Percentiles rank a stretch among this genome's conserved stretches.
Conservation (phyloP, 2,113 vertebrate genomes). For the Athene noctua region DNA sequence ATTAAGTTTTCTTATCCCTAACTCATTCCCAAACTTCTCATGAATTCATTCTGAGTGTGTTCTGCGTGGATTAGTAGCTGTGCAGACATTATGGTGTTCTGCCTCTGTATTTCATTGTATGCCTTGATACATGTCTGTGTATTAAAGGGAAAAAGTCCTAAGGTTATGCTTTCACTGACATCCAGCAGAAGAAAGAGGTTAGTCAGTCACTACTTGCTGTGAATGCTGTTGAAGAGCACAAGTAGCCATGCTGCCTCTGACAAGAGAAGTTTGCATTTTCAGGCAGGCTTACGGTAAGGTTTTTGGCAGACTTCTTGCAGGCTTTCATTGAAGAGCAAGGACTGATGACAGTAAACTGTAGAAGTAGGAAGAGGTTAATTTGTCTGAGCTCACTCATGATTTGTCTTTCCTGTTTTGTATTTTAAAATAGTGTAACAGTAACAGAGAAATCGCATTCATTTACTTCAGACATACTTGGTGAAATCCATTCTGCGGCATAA, state of each 20-base stretch:
- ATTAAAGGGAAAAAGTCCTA: not conserved
- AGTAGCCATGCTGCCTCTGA: not conserved
- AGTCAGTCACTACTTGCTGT: not conserved
- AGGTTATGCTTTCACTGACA: not conserved
- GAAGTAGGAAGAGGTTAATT: not conserved
- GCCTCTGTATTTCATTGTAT: not conserved
- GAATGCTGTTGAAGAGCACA: not conserved
- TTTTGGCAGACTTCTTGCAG: not conserved
- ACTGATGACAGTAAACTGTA: not conserved
- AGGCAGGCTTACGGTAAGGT: not conserved
- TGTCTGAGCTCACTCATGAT: not conserved
- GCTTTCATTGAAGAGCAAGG: not conserved
- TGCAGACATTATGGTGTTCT: not conserved
- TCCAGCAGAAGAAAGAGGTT: not conserved
- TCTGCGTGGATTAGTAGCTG: not conserved
- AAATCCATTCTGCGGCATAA: not conserved
- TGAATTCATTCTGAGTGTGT: not conserved
- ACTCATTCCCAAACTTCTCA: not conserved
- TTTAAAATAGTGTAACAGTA: not conserved
- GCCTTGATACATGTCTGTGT: not conserved
- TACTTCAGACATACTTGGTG: not conserved
- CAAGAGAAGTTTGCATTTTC: not conserved
- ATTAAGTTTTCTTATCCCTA: not conserved
- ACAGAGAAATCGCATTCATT: not conserved
- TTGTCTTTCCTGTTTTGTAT: not conserved